Evolutionary conservation across 2,113 vertebrate species (phyloP), one percentile per base, ranked within the genome.

Genomic region (Fregata magnificens): DNA sequence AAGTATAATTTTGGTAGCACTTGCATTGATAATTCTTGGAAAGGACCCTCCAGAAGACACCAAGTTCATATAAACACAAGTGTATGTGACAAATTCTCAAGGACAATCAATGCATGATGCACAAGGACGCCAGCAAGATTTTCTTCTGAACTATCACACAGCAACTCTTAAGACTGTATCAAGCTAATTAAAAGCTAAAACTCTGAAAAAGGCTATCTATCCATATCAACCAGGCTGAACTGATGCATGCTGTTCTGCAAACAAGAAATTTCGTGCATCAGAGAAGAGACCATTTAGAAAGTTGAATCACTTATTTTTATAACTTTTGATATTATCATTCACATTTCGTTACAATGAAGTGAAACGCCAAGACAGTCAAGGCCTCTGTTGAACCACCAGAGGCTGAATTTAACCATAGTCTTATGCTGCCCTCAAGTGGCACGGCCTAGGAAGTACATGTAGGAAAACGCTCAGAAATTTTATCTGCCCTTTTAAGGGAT

Each of bases 401-500:
- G 16, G 16, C 26, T 22, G 11, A 44, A 18, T 6, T 32, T 56
- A 49, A 10, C 10, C 4, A 7, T 19, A 22, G 45, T 38, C 34
- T 76, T 17, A 2, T 0, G 19, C 73, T 92, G 96, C 87, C 91
- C 55, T 94, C 95, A 10, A 9, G 85, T 34, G 95, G 62, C 17
- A 21, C 0, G 1, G 3, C 3, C 21, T 1, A 2, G 28, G 42
- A 90, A 52, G 28, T 18, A 13, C 69, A 63, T 1, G 4, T 0
- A 5, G 17, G 32, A 77, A 36, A 22, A 32, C 0, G 3, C 26
- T 2, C 13, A 12, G 34, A 16, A 36, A 34, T 22, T 10, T 1
- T 1, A 8, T 0, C 65, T 40, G 24, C 42, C 6, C 0, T 5
- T 17, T 59, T 26, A 7, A 28, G 58, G 13, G 9, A 32, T 0